Conservation (phyloP, 1,140 invertebrate genomes). For the Drosophila pallidifrons region DNA sequence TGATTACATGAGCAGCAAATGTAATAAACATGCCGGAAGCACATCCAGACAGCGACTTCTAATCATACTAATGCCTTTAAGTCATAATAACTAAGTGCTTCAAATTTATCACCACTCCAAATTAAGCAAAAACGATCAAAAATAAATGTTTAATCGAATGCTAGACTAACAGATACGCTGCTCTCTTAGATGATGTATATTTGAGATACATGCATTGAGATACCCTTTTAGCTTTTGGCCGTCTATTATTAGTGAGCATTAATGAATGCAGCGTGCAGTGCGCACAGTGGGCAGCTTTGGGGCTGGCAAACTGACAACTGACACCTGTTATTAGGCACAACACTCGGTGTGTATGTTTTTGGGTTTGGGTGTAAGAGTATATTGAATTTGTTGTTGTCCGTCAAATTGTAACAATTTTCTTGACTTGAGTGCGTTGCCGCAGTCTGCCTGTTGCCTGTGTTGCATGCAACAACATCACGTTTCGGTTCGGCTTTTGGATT, state of each 20-base stretch:
- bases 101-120: constrained; percentile 61
- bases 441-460: constrained; percentile 11
- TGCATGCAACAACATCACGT: constrained; percentile 35
- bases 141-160: not conserved
- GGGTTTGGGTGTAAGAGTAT: constrained; percentile 10
- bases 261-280: constrained; percentile 21
- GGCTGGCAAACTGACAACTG: constrained; percentile 69
- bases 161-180: constrained; percentile 5
- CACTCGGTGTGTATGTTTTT: constrained; percentile 52
- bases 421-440: constrained; percentile 59
- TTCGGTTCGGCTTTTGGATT: constrained; percentile 10
- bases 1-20: constrained; percentile 9
- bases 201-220: not conserved
- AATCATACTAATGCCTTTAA: constrained; percentile 67
- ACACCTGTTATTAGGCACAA: constrained; percentile 80
- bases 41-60: constrained; percentile 51
- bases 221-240: constrained; percentile 8
- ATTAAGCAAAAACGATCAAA: constrained; percentile 28
- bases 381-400: constrained; percentile 50
- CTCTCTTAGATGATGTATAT: not conserved
- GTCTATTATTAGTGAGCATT: constrained; percentile 1
- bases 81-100: constrained; percentile 68
- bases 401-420: constrained; percentile 69
- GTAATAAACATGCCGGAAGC: constrained; percentile 58
- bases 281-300: constrained; percentile 63